Evolutionary conservation across 2,113 vertebrate species (phyloP), one percentile per base, ranked within the genome.

Genomic region (Myanophis thanlyinensis): DNA sequence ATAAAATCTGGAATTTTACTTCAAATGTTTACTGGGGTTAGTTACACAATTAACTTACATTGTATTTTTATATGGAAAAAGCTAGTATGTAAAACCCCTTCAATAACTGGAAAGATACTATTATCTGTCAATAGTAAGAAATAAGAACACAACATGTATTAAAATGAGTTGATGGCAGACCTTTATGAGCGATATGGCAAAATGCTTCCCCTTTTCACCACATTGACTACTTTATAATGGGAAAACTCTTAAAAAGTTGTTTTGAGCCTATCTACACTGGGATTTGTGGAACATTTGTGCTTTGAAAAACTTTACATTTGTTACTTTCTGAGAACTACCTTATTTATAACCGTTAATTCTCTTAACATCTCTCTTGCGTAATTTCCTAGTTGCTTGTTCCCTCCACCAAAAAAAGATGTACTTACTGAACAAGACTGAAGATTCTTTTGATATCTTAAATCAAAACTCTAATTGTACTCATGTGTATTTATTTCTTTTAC

Each of bases 261-360:
- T 0, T 27, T 4, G 25, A 3, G 9, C 23, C 30, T 87, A 47
- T 47, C 13, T 44, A 73, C 7, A 6, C n/a, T 85, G 51, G 13
- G 40, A n/a, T 35, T 56, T 27, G 40, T 91, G 27, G 0, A 54
- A 22, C 13, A 0, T 92, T 93, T 96, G 80, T 93, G 30, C 22
- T 40, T 35, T 89, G 48, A 47, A 67, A 94, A 88, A 86, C 93
- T 93, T 92, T 95, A 86, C 87, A 92, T 85, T 54, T 91, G 87
- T 52, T 89, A 92, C 91, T 91, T 95, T 91, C n/a, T 91, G 93
- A 93, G 90, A 87, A 88, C 92, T 84, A 12, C 59, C 20, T 73
- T 27, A 88, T 30, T 23, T 59, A 12, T 84, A 53, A n/a, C 3
- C 40, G 15, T 54, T 84, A 12, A 40, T 59, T 85, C 27, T 85